Evolutionary conservation across 2,797 vertebrate genomes (phyloP), one percentile per base, ranked within the genome.

Genomic region (Anabacerthia variegaticeps): DNA sequence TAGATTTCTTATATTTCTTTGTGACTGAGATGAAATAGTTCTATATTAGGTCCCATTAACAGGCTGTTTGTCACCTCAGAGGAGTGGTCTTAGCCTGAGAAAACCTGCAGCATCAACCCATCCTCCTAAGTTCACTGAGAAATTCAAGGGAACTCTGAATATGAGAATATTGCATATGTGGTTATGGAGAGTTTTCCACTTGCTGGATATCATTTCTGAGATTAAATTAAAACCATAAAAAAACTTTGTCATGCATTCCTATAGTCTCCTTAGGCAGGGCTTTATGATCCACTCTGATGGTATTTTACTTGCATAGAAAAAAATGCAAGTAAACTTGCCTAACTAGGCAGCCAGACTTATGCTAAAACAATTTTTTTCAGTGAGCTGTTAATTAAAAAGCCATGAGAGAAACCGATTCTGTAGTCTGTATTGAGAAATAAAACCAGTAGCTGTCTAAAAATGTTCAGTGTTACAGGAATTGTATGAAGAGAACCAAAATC

Each of bases 191-290:
- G 32, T 77, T 87, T 94, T 92, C 69, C 92, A 73, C 32, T 73
- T 92, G 72, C 66, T 96, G 88, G 74, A 75, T 92, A 76, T 69
- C 88, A 74, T 92, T 96, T 86, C 80, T 63, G 58, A 67, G 67
- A 61, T 34, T 63, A 87, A 92, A 92, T 96, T 86, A 96, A 97
- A 95, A 58, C 65, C 61, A 92, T 94, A 76, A 95, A 96, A 96
- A 93, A 95, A 89, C 43, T 79, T 85, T 68, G 24, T 46, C 21
- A 68, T 48, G 26, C 9, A 52, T 84, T 95, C 26, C 24, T 79
- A 16, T 17, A 44, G 27, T 34, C 58, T 91, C 51, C 88, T 90
- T 55, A 89, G 52, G 41, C 56, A 77, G 34, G 54, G 43, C 63
- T 71, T 76, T 87, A 87, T 63, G 68, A 80, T 56, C 84, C 75